Percentiles rank a stretch among this genome's conserved stretches.
phyloP scores from a whole-genome alignment of 2,113 vertebrate species.

The Oryzias celebensis region DNA sequence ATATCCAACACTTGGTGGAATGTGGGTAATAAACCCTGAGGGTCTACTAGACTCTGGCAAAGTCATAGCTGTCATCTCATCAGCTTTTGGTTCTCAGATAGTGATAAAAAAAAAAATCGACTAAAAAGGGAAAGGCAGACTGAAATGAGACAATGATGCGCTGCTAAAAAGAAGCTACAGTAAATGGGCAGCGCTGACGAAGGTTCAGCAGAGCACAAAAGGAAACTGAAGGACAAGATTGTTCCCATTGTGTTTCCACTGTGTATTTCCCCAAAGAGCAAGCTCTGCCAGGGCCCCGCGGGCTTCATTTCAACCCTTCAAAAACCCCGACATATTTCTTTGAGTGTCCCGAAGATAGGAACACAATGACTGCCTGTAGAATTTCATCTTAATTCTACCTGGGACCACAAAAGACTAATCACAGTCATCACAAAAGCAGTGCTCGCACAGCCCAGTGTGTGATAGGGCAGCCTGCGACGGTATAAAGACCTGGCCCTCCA shows the following conservation, averaged over 20 bases:
- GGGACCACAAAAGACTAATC: slow-evolving; percentile 81
- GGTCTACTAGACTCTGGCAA: slow-evolving; percentile 72
- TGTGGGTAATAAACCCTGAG: slow-evolving; percentile 73
- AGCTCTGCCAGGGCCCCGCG: slow-evolving; percentile 66
- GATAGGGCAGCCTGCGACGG: slow-evolving; percentile 61
- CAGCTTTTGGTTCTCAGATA: slow-evolving; percentile 69
- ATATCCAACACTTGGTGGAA: slow-evolving; percentile 76
- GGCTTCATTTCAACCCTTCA: slow-evolving; percentile 78
- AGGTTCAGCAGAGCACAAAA: slow-evolving; percentile 75
- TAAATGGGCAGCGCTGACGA: slow-evolving; percentile 71
- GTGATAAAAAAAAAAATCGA: slow-evolving; percentile 17
- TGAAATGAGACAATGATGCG: slow-evolving; percentile 63
- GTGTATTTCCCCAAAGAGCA: slow-evolving; percentile 77
- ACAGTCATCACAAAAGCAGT: slow-evolving; percentile 75
- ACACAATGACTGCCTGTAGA: slow-evolving; percentile 77
- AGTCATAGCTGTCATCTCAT: slow-evolving; percentile 72
- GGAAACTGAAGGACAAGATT: slow-evolving; percentile 77
- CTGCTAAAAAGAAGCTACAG: slow-evolving; percentile 64
- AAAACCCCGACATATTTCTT: slow-evolving; percentile 72
- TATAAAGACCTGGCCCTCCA: slow-evolving; percentile 66
- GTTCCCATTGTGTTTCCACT: slow-evolving; percentile 76
- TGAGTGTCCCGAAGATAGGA: slow-evolving; percentile 75
- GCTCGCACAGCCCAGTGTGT: slow-evolving; percentile 65
- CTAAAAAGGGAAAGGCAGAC: slow-evolving; percentile 54
- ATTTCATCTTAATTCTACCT: slow-evolving; percentile 81